phyloP scores from a whole-genome alignment of 2,797 vertebrate species.

The Ara ararauna region DNA sequence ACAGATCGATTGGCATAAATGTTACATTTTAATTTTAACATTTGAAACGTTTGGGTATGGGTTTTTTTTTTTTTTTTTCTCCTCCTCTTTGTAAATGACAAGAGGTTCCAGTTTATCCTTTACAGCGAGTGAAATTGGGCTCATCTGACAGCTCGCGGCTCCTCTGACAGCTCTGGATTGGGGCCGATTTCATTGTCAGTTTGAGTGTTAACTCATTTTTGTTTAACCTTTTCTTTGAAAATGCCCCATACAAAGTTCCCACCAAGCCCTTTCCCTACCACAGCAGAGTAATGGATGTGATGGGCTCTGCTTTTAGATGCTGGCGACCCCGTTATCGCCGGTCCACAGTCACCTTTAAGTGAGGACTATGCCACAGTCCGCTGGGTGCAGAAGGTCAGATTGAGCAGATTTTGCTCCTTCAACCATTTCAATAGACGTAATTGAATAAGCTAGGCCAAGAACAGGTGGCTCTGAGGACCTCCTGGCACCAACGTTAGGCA shows the following conservation, averaged over 20 bases:
- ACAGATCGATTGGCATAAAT: constrained; percentile 85
- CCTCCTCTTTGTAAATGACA: constrained; percentile 66
- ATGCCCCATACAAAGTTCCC: constrained; percentile 54
- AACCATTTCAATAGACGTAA: accelerated
- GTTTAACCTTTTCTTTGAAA: constrained; percentile 67
- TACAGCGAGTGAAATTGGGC: constrained; percentile 64
- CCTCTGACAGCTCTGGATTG: constrained; percentile 74
- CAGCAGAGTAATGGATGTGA: neutral
- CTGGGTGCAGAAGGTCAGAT: neutral
- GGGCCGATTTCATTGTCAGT: constrained; percentile 74
- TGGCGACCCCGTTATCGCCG: accelerated
- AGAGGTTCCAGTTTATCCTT: constrained; percentile 82
- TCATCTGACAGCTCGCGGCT: constrained; percentile 75
- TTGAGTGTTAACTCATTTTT: constrained; percentile 70
- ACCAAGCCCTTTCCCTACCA: neutral
- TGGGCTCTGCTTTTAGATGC: neutral
- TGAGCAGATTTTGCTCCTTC: neutral
- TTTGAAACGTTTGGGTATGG: constrained; percentile 77
- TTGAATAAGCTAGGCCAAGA: neutral
- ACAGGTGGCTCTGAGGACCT: neutral
- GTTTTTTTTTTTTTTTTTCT: neutral
- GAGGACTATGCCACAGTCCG: accelerated
- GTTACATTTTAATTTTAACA: constrained; percentile 86
- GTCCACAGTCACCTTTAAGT: neutral
- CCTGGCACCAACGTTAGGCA: accelerated